Conservation (phyloP, 2,797 vertebrate genomes). For the Acomys russatus region DNA sequence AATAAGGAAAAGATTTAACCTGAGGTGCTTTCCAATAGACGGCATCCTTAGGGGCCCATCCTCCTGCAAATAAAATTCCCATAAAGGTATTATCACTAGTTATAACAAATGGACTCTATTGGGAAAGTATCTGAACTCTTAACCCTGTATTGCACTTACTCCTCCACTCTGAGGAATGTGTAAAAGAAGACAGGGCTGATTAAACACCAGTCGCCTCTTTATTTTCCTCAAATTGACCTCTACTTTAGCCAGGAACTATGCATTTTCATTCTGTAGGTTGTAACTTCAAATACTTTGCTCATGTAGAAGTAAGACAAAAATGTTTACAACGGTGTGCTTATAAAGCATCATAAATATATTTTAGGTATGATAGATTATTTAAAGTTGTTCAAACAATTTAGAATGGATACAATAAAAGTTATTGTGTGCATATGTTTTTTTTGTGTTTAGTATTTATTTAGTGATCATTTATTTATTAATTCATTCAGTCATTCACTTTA, state of each 20-base stretch:
- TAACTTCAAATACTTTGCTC: conserved; percentile 67
- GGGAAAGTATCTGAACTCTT: conserved; percentile 13
- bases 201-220: neutral
- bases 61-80: conserved; percentile 70
- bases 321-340: conserved; percentile 75
- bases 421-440: neutral
- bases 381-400: conserved; percentile 79
- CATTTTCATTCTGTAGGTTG: conserved; percentile 61
- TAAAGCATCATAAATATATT: conserved; percentile 68
- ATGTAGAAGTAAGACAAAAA: conserved; percentile 29
- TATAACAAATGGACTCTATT: conserved; percentile 58
- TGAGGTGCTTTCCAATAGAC: conserved; percentile 49
- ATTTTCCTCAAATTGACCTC: conserved; percentile 63
- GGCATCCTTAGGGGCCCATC: conserved; percentile 63
- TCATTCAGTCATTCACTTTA: too few species aligned
- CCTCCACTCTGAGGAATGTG: conserved; percentile 18
- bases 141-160: neutral
- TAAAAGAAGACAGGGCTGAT: neutral
- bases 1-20: conserved; percentile 73
- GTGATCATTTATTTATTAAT: too few species aligned
- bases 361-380: conserved; percentile 79
- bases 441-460: too few species aligned
- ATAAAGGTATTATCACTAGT: conserved; percentile 60
- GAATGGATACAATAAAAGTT: conserved; percentile 73
- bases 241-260: conserved; percentile 40